These are phyloP conservation scores for Oligia latruncula DNA, from an alignment of 2,888 invertebrate species.

Conservation along the genomic window DNA sequence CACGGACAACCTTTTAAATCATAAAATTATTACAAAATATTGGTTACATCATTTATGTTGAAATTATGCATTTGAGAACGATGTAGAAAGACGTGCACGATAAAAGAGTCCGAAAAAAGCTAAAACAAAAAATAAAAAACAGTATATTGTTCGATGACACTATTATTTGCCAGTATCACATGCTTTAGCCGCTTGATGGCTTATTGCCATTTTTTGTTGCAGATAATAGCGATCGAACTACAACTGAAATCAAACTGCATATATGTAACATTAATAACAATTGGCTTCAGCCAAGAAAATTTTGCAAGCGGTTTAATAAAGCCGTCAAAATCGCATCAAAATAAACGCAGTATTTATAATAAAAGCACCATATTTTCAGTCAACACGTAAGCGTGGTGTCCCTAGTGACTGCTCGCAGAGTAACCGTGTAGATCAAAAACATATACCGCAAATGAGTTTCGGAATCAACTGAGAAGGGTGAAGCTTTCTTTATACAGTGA, in stretches of 20 bases:
- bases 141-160: no score
- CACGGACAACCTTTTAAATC: no score
- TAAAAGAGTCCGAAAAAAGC: no score
- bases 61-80: no score
- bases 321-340: not conserved
- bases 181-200: not conserved
- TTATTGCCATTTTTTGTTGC: not conserved
- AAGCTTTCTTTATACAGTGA: conserved; percentile 84
- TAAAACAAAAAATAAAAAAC: no score
- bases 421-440: conserved; percentile 81
- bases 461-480: conserved; percentile 79
- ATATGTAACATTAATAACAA: not conserved
- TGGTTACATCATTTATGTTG: no score
- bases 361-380: not conserved
- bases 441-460: conserved; percentile 86
- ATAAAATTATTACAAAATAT: no score
- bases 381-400: conserved; percentile 57
- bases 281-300: not conserved
- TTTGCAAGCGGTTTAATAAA: not conserved
- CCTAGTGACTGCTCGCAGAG: conserved; percentile 60
- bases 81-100: no score
- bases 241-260: not conserved
- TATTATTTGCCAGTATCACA: no score
- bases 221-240: no score
- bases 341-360: not conserved